Evolutionary conservation across 2,113 vertebrate genomes (phyloP).

Genomic region (Plestiodon gilberti): DNA sequence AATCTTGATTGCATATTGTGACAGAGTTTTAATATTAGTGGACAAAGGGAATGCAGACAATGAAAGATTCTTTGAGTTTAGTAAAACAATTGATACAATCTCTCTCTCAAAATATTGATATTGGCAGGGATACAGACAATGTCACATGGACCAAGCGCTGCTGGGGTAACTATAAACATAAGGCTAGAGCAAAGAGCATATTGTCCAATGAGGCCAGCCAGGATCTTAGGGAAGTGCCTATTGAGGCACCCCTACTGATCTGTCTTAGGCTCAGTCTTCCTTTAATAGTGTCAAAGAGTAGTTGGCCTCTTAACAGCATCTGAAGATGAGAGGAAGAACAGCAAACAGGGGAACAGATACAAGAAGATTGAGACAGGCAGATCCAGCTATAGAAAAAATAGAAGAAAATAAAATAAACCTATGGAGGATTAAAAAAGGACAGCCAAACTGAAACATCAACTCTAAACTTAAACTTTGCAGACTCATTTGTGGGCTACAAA

Average conservation of each 20-base stretch:
- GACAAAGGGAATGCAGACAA: constrained; percentile 61
- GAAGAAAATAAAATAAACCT: constrained; percentile 1
- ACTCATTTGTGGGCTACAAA: not conserved
- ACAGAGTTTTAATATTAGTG: constrained; percentile 54
- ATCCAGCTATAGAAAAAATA: constrained; percentile 22
- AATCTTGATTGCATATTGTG: constrained; percentile 65
- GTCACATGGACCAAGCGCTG: constrained; percentile 51
- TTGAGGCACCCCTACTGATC: not conserved
- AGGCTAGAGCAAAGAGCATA: constrained; percentile 40
- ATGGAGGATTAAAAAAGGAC: too few species aligned
- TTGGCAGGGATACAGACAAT: constrained; percentile 48
- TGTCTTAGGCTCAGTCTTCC: not conserved
- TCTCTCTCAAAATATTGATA: constrained; percentile 63
- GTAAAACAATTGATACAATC: constrained; percentile 57
- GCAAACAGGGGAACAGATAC: constrained; percentile 13
- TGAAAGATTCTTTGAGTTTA: constrained; percentile 60
- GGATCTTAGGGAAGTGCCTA: constrained; percentile 2
- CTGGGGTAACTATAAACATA: constrained; percentile 50
- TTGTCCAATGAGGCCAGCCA: not conserved
- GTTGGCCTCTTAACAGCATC: not conserved
- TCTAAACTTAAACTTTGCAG: too few species aligned
- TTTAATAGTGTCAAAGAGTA: not conserved
- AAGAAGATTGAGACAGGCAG: constrained; percentile 39
- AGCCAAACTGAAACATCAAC: too few species aligned
- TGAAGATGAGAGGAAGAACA: not conserved